Evolutionary conservation across 2,113 vertebrate genomes (phyloP), one percentile per base, ranked within the genome.

Genomic region (Eretmodus cyanostictus): DNA sequence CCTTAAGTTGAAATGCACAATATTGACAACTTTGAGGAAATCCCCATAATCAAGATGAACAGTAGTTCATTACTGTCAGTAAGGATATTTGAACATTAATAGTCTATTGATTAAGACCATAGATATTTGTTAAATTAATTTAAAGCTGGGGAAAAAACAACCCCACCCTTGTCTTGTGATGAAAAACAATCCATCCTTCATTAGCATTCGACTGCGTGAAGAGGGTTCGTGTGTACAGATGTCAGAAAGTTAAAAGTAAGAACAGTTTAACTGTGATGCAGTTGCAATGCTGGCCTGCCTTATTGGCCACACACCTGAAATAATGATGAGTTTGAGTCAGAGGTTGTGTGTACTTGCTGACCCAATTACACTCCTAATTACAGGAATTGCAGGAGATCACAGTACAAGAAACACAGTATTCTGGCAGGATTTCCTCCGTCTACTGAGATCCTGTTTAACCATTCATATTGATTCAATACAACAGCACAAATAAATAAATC

Each of bases 311-410:
- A 90, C 38, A 86, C 54, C 82, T 96, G 85, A 96, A 96, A 95
- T 95, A 96, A 94, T 94, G 86, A 96, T 95, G 95, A 96, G 93
- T 61, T 53, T 78, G 80, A 90, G 87, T 92, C 82, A 86, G 89
- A 91, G 91, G 91, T 92, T 71, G 61, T 59, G 85, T 94, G 92
- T 88, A 85, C 87, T 59, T 59, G 22, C 84, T 91, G 94, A 92
- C 92, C 88, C 85, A 85, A 89, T 91, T 93, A 4, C 88, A 66
- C 63, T 80, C 82, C 92, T 89, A 92, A 92, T 94, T 91, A 95
- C 91, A 85, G 71, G 71, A 88, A 93, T 71, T 85, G 87, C 57
- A n/a, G 61, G 85, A 2, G 86, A 93, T 93, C 47, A 47, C 6
- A 83, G 88, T 88, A 93, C 91, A 85, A 89, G 88, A 42, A 84